Evolutionary conservation across 2,113 vertebrate species (phyloP).

Genomic region (Saimiri boliviensis): DNA sequence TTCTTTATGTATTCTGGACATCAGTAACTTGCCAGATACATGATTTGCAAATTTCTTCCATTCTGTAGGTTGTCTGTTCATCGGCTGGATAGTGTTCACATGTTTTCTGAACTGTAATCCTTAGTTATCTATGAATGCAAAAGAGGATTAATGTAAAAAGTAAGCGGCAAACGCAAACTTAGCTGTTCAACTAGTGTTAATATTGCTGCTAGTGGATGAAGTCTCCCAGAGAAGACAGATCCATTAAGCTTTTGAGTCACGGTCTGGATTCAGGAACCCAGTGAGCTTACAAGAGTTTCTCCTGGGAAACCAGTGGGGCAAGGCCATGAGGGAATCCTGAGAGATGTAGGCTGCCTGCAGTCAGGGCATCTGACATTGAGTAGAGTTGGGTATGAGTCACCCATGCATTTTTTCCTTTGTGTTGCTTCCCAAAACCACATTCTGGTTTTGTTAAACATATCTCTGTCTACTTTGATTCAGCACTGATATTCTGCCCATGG

Average conservation of each 20-base stretch:
- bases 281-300: neutral
- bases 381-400: neutral
- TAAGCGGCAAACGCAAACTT: neutral
- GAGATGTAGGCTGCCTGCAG: neutral
- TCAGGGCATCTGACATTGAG: neutral
- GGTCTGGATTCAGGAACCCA: neutral
- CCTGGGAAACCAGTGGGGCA: neutral
- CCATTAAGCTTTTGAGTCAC: neutral
- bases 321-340: neutral
- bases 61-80: neutral
- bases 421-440: neutral
- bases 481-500: neutral
- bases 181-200: neutral
- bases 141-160: neutral
- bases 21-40: neutral
- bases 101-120: neutral
- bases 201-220: neutral
- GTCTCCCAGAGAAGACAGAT: neutral
- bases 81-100: neutral
- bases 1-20: neutral
- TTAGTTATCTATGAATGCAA: neutral
- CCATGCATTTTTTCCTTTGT: neutral
- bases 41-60: neutral
- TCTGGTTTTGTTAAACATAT: neutral
- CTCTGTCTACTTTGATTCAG: neutral